These are phyloP conservation scores for Deilephila porcellus DNA, from an alignment of 2,888 invertebrate genomes.

Conservation along the genomic window DNA sequence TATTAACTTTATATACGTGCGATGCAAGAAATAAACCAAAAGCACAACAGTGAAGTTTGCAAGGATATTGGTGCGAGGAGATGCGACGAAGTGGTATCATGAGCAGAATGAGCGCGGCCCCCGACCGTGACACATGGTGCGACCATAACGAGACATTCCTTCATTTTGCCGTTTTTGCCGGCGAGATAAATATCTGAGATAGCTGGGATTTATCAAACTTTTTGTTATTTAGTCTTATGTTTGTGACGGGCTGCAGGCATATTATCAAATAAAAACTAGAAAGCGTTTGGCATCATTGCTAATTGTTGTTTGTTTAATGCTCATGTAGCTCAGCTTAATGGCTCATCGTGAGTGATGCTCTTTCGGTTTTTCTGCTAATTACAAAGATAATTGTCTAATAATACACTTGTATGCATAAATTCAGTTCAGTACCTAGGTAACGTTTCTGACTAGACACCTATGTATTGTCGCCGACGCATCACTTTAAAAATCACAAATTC, in stretches of 20 bases:
- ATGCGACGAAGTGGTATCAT: slow-evolving; percentile 60
- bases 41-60: not conserved
- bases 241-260: not conserved
- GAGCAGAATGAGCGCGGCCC: slow-evolving; percentile 49
- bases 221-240: slow-evolving; percentile 43
- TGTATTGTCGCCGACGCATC: too few relatives aligned
- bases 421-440: too few relatives aligned
- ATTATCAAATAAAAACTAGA: not conserved
- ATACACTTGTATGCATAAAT: too few relatives aligned
- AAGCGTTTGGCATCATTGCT: not conserved
- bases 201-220: slow-evolving; percentile 63
- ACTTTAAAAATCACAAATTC: too few relatives aligned
- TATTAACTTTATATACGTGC: too few relatives aligned
- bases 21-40: not conserved
- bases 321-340: too few relatives aligned
- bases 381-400: too few relatives aligned
- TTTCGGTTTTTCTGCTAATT: too few relatives aligned
- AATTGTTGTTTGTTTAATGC: not conserved
- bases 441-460: too few relatives aligned
- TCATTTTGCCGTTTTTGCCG: slow-evolving; percentile 53
- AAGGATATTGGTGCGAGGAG: slow-evolving; percentile 37
- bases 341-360: too few relatives aligned
- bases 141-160: slow-evolving; percentile 63
- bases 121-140: slow-evolving; percentile 65
- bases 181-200: slow-evolving; percentile 56